Evolutionary conservation across 1,140 invertebrate species (phyloP), one percentile per base, ranked within the genome.

Genomic region (Solenopsis invicta): DNA sequence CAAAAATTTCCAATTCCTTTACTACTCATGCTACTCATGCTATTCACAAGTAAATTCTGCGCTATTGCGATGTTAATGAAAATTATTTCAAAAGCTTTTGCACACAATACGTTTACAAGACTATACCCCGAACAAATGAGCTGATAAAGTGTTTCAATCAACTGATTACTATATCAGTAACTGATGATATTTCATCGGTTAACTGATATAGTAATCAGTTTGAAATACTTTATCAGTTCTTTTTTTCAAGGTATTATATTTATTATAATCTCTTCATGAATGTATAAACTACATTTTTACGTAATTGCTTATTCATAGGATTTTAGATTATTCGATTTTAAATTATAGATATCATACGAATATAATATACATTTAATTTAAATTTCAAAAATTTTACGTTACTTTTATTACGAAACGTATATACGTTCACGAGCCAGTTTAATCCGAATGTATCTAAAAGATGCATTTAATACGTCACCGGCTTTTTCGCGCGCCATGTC

Each of bases 381-480:
- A 41, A 16, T 61, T 61, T 12, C 1, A 61, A 45, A 61, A 45
- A 24, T 45, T 18, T 10, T 45, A 71, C n/a, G 3, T 29, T 71
- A 45, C 9, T 29, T 13, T 71, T 45, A 29, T 37, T 29, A 29
- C 45, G 24, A 71, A 45, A 71, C 59, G n/a, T 56, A 13, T 56
- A 18, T 6, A 72, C 21, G 18, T n/a, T 13, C 12, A 8, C 18
- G 24, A 74, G 50, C 50, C 61, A 74, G 13, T 34, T 59, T 74
- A 16, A 21, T 72, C 13, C 29, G 67, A 37, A 1, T 74, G 24
- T 56, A 71, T 48, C 16, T 71, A 71, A 74, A 61, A 61, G 41
- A 84, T 84, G 69, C 41, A 75, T 61, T 74, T 74, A 59, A 75
- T 54, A 29, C 69, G 69, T 75, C 56, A 18, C 24, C 29, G 24